Evolutionary conservation across 2,888 invertebrate genomes (phyloP).

Genomic region (Tortrix viridana): DNA sequence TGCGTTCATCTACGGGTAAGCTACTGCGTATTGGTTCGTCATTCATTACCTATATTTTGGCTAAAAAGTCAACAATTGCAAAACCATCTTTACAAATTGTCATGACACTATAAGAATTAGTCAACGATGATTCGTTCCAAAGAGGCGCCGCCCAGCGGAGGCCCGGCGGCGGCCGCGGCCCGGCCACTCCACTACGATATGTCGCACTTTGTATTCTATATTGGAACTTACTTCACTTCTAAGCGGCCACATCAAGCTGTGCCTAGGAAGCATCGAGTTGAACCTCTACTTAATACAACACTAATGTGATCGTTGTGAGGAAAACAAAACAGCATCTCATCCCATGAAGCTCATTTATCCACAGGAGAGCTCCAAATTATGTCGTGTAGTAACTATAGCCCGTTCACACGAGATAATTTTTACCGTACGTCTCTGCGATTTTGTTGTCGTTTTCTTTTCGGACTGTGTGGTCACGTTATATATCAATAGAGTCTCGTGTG

Average conservation of each 20-base stretch:
- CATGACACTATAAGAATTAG: constrained; percentile 82
- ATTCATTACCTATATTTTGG: constrained; percentile 82
- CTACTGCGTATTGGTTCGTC: constrained; percentile 84
- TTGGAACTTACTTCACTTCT: constrained; percentile 41
- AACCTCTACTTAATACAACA: constrained; percentile 33
- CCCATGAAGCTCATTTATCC: not conserved
- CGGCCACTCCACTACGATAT: constrained; percentile 70
- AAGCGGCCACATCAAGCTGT: constrained; percentile 34
- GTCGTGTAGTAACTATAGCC: no score
- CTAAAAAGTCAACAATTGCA: constrained; percentile 84
- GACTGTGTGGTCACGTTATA: no score
- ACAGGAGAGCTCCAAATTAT: no score
- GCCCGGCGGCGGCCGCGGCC: constrained; percentile 55
- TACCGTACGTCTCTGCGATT: no score
- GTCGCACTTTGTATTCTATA: constrained; percentile 66
- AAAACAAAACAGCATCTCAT: constrained; percentile 26
- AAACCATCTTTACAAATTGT: constrained; percentile 81
- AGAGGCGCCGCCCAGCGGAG: constrained; percentile 50
- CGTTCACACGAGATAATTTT: no score
- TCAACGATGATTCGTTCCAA: constrained; percentile 76
- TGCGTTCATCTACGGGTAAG: constrained; percentile 80
- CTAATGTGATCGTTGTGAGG: constrained; percentile 33
- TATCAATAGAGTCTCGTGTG: not conserved
- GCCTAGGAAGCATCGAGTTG: constrained; percentile 25
- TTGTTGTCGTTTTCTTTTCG: no score